Base-by-base conservation (phyloP, 2,888 invertebrate genomes). In the Arge pagana region DNA sequence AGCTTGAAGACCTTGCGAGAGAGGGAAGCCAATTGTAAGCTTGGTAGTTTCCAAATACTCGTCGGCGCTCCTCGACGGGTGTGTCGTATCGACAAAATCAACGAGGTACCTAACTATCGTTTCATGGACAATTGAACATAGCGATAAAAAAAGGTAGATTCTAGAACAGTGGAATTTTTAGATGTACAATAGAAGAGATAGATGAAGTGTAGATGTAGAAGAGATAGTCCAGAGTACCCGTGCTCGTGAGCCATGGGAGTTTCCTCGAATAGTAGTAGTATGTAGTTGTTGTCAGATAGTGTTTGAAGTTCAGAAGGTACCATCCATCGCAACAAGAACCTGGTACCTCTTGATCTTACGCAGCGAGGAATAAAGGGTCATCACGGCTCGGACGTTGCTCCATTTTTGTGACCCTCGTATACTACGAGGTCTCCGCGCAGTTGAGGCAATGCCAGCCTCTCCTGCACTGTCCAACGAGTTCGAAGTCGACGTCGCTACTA, bases 331-430 rank as follows among this genome's bases (percentile, higher is more conserved):
- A 63, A 63, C 58, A 41, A 45, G 48, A 48, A 33, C 55, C 43
- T 28, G 50, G 62, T 77, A 90, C 91, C 91, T 91, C 88, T 91
- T 90, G 81, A 92, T 91, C 82, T 90, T 89, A 82, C 91, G 85
- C 77, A 92, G 85, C 68, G 90, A 87, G 80, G 89, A 88, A 84
- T 91, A 91, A 83, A 90, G 89, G 73, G 90, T 89, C 89, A 91
- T 89, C 75, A 90, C 91, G 70, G 90, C 90, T 76, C 90, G 85
- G 70, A 92, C 85, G 81, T 89, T 90, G 79, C 87, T 86, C 91
- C 91, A 92, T 78, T 88, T 89, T 81, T 89, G 89, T 49, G 75
- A 73, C 54, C 75, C 72, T 59, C 73, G 66, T 52, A 73, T 70
- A 54, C 63, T 71, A 63, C 70, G 71, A 43, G 72, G 65, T 49